These are phyloP conservation scores for Fundulus diaphanus DNA, from an alignment of 2,797 vertebrate genomes.

Conservation along the genomic window DNA sequence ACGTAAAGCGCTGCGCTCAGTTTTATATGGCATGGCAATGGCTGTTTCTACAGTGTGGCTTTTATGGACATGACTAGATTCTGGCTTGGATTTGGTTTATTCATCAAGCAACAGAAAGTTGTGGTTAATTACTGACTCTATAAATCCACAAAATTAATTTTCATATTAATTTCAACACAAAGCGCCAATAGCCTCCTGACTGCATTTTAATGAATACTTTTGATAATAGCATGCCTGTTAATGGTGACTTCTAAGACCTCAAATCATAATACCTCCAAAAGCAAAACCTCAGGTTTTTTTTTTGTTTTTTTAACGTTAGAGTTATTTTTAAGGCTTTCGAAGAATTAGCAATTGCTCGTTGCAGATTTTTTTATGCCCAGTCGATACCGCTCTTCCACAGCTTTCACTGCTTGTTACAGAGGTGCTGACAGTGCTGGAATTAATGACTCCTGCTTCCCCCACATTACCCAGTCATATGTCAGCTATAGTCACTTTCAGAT, in stretches of 20 bases:
- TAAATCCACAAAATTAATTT: not conserved
- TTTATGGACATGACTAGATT: not conserved
- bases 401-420: constrained; percentile 46
- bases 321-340: constrained; percentile 21
- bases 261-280: not conserved
- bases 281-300: too few relatives aligned
- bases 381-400: constrained; percentile 15
- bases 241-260: not conserved
- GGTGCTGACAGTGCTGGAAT: constrained; percentile 60
- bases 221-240: not conserved
- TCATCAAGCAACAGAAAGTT: not conserved
- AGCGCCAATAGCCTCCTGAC: not conserved
- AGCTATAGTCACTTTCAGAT: constrained; percentile 62
- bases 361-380: constrained; percentile 14
- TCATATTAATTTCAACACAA: not conserved
- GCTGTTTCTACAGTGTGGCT: not conserved
- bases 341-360: constrained; percentile 15
- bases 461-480: constrained; percentile 62
- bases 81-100: not conserved
- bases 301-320: not conserved
- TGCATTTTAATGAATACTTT: not conserved
- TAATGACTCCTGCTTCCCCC: constrained; percentile 53
- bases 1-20: not conserved
- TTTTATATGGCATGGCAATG: not conserved
- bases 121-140: not conserved